Evolutionary conservation across 2,888 invertebrate species (phyloP), one percentile per base, ranked within the genome.

Genomic region (Seira sanloemensis): DNA sequence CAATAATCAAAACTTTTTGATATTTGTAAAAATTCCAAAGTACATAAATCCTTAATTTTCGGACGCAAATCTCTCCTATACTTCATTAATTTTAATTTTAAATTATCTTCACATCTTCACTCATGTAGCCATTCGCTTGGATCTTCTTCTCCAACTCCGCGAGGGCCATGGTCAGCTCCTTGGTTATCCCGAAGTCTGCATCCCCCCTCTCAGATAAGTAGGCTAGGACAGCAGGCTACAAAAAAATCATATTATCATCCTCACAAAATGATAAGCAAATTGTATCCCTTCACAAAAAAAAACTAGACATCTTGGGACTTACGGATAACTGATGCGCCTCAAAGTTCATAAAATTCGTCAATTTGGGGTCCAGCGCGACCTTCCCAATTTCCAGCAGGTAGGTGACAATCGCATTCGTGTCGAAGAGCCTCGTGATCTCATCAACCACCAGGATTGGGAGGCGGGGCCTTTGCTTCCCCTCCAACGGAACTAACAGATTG

Each of bases 381-480:
- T 75, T 85, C 12, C 68, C 79, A 12, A 84, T 16, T 50, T 85
- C 85, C 80, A 94, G 92, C 69, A 96, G 91, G 90, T 94, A 94
- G 90, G 94, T 93, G 18, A 94, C 92, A 0, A 94, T 94, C 0
- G 95, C 94, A 91, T 95, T 95, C 76, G 94, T 93, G 65, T 95
- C 94, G 91, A 96, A 96, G 90, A 96, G 91, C 68, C 91, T 92
- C 19, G 93, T 90, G 58, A 94, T 94, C 73, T 93, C 93, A 80
- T 94, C 93, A 54, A 95, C 91, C 90, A 93, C 93, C 69, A 96
- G 91, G 71, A 93, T 92, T 0, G 96, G 96, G 86, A 96, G 92
- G 84, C 93, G 78, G 1, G 86, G 86, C 37, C 86, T 82, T 21
- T 82, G 69, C 19, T 78, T 77, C 2, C 85, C 78, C n/a, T 86